Evolutionary conservation across 2,113 vertebrate species (phyloP), one percentile per base, ranked within the genome.

Genomic region (Agelaius phoeniceus): DNA sequence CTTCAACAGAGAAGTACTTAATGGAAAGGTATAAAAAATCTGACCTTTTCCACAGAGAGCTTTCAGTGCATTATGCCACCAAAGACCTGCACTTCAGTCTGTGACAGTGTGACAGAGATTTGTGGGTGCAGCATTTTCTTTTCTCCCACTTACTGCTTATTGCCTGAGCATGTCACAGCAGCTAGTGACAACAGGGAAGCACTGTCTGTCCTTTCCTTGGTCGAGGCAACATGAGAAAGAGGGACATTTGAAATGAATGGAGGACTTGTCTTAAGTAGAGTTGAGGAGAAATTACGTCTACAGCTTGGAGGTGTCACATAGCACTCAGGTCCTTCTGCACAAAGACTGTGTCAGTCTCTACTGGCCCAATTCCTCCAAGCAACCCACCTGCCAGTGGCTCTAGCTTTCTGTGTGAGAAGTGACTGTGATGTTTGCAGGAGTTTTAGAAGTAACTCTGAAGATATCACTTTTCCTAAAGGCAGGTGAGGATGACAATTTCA

Each of bases 131-230:
- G 7, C 14, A 2, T 90, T 88, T 72, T 78, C 14, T 35, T 71
- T 82, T 82, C n/a, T 85, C 33, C 52, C 33, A 49, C 10, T 44
- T 78, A 10, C 1, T 0, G 0, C 37, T 58, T 66, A 26, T 17
- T 78, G 51, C 3, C 15, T 30, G 27, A 65, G 26, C 15, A 21
- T 19, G 17, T 59, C 67, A 22, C 33, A 61, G 49, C 28, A 66
- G 30, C 13, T 67, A 14, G 28, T 31, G 33, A 33, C 39, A 68
- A 24, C 22, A 41, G 30, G 8, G 48, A 48, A 67, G 7, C 4
- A 18, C 15, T 71, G 10, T 41, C 13, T 62, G 51, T 61, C 48
- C 39, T 59, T 68, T 65, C 17, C 39, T 55, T 68, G 49, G 4
- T 8, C 59, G 10, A 46, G 24, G 35, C 13, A 72, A 55, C 13